Evolutionary conservation across 1,140 invertebrate species (phyloP).

Genomic region (Spodoptera litura): DNA sequence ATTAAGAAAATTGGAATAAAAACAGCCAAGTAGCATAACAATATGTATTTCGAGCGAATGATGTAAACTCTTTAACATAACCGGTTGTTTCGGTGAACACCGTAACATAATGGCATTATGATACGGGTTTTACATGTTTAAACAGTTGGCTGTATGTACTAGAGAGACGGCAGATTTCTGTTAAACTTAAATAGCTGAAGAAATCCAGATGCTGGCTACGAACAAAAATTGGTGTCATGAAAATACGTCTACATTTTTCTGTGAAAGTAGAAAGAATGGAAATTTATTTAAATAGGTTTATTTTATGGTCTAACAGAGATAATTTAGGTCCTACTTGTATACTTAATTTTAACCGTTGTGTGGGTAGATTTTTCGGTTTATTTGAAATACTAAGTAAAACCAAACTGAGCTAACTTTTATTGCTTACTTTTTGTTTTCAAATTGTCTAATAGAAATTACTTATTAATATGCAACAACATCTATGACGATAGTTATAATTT

Average conservation of each 20-base stretch:
- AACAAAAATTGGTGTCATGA: too few relatives aligned
- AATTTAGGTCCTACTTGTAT: too few relatives aligned
- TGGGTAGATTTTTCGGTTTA: too few relatives aligned
- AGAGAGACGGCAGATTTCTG: not conserved
- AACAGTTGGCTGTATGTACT: not conserved
- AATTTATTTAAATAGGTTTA: too few relatives aligned
- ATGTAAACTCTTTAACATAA: conserved; percentile 60
- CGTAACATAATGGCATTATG: conserved; percentile 47
- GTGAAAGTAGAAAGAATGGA: too few relatives aligned
- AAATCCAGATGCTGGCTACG: too few relatives aligned
- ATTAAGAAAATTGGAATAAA: conserved; percentile 6
- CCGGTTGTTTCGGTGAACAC: conserved; percentile 49
- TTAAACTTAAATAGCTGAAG: not conserved
- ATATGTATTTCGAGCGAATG: conserved; percentile 55
- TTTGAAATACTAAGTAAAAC: too few relatives aligned
- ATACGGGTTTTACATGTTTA: conserved; percentile 42
- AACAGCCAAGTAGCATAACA: conserved; percentile 17
- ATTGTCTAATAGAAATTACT: not conserved
- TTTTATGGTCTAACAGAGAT: too few relatives aligned
- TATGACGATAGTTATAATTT: conserved; percentile 30
- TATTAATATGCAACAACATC: conserved; percentile 29
- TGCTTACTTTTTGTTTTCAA: too few relatives aligned
- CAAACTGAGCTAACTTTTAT: too few relatives aligned
- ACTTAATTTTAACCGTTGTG: too few relatives aligned
- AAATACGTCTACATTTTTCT: too few relatives aligned